Conservation (phyloP, 2,888 invertebrate genomes). For the Ctena decussata region DNA sequence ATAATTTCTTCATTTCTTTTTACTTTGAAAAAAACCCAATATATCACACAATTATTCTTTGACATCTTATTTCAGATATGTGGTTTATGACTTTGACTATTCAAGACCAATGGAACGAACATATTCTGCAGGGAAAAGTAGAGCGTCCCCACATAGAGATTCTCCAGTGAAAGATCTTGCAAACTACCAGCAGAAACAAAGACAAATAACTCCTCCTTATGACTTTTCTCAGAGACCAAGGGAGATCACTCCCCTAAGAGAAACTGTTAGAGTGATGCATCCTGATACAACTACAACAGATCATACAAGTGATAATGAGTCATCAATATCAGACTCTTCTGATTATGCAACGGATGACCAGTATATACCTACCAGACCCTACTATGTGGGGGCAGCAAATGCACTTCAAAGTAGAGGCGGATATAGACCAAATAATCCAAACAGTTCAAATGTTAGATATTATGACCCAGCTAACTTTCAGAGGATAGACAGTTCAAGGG, state of each 20-base stretch:
- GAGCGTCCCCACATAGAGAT: slow-evolving; percentile 28
- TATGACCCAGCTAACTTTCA: slow-evolving; percentile 60
- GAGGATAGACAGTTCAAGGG: slow-evolving; percentile 23
- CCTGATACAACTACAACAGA: slow-evolving; percentile 55
- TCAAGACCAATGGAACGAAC: slow-evolving; percentile 54
- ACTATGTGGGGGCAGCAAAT: slow-evolving; percentile 33
- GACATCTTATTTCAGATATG: slow-evolving; percentile 53
- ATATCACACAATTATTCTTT: background rate
- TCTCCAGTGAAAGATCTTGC: slow-evolving; percentile 50
- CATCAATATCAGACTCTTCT: slow-evolving; percentile 27
- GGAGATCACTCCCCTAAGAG: slow-evolving; percentile 40
- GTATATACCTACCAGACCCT: slow-evolving; percentile 24
- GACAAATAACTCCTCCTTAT: slow-evolving; percentile 51
- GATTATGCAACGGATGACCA: slow-evolving; percentile 59
- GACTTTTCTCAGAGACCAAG: slow-evolving; percentile 27
- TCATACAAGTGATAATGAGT: slow-evolving; percentile 59
- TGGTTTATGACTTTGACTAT: slow-evolving; percentile 66
- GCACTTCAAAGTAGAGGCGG: slow-evolving; percentile 12
- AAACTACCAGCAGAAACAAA: slow-evolving; percentile 25
- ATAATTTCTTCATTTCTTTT: too few species aligned
- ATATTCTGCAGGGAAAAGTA: slow-evolving; percentile 54
- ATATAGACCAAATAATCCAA: background rate
- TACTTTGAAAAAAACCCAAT: background rate
- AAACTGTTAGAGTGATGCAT: slow-evolving; percentile 19
- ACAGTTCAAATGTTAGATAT: slow-evolving; percentile 28